Conservation (phyloP, 92 coral and sea anemone genomes). For the Blastomussa wellsi region DNA sequence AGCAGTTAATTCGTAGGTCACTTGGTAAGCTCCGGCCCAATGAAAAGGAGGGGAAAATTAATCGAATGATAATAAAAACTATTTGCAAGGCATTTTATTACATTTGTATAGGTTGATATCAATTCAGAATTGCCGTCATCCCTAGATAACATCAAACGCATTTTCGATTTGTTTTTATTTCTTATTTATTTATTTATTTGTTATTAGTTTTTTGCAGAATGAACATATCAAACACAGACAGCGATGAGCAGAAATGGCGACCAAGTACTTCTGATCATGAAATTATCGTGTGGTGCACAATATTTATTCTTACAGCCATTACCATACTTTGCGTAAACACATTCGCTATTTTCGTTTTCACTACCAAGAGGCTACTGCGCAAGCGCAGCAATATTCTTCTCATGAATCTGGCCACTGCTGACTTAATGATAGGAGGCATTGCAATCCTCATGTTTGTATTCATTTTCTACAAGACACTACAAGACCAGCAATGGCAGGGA, state of each 20-base stretch:
- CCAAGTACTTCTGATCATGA: constrained; percentile 3
- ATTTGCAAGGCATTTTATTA: too few species aligned
- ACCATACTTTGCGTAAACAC: constrained; percentile 69
- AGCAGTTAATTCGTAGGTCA: too few species aligned
- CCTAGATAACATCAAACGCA: not conserved
- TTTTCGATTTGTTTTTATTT: not conserved
- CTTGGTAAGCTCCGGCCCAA: too few species aligned
- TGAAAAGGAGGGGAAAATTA: too few species aligned
- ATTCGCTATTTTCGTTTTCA: constrained; percentile 66
- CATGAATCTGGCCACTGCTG: constrained; percentile 78
- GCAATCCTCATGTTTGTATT: constrained; percentile 78
- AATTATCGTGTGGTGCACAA: constrained; percentile 60
- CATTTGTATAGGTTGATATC: too few species aligned
- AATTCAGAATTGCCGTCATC: too few species aligned
- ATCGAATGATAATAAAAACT: too few species aligned
- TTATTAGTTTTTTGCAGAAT: constrained; percentile 3
- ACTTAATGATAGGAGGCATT: constrained; percentile 69
- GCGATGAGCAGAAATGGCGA: not conserved
- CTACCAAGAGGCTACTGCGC: constrained; percentile 64
- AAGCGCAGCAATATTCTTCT: constrained; percentile 74
- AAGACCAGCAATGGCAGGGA: constrained; percentile 28
- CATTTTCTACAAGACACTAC: constrained; percentile 50
- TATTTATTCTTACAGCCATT: constrained; percentile 54
- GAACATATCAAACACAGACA: constrained; percentile 11
- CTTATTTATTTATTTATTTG: too few species aligned